phyloP scores from a whole-genome alignment of 2,888 invertebrate genomes.

The Melieria omissa region DNA sequence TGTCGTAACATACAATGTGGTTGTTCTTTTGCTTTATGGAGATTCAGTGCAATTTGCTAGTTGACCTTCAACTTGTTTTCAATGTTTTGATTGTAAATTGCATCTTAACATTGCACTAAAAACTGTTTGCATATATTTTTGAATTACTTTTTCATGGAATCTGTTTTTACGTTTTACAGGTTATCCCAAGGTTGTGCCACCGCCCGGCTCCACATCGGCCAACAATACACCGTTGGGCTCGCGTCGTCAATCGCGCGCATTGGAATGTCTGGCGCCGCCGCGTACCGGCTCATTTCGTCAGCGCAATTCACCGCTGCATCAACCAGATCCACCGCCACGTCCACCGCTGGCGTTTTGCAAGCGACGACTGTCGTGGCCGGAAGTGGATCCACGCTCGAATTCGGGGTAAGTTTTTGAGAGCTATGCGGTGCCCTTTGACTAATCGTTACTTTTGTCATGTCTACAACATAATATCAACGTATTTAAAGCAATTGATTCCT shows the following conservation, averaged over 20 bases:
- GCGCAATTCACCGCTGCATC: constrained; percentile 62
- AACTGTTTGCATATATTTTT: too few species aligned
- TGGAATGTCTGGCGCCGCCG: constrained; percentile 73
- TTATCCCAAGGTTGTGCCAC: constrained; percentile 79
- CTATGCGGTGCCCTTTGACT: too few species aligned
- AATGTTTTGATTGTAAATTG: too few species aligned
- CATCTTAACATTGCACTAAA: too few species aligned
- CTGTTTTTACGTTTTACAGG: constrained; percentile 64
- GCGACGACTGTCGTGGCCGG: constrained; percentile 84
- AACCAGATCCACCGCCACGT: constrained; percentile 69
- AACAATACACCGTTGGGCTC: constrained; percentile 58
- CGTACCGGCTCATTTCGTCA: constrained; percentile 73
- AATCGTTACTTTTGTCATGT: too few species aligned
- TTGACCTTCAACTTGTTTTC: too few species aligned
- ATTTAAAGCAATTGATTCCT: too few species aligned
- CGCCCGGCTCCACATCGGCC: constrained; percentile 68
- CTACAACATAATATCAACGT: too few species aligned
- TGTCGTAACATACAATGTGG: too few species aligned
- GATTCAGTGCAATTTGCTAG: too few species aligned
- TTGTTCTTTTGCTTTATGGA: too few species aligned
- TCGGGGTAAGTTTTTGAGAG: constrained; percentile 75
- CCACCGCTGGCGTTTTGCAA: constrained; percentile 81
- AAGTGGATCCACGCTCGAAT: constrained; percentile 83
- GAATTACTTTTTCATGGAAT: not conserved
- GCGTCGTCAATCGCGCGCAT: constrained; percentile 70